Base-by-base conservation (phyloP, 1,140 invertebrate species). In the Oryzaephilus surinamensis region DNA sequence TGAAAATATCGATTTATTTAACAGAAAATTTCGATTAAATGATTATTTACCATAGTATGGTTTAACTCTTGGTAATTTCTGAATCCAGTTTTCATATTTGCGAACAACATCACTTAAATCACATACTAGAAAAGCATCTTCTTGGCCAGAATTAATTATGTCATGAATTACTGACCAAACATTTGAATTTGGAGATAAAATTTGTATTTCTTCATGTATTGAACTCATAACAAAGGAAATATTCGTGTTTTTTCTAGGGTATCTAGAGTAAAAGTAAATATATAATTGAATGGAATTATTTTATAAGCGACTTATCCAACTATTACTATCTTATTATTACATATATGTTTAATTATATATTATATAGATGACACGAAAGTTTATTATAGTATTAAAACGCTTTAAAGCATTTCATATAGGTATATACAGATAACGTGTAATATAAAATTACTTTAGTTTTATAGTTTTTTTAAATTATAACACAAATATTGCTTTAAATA, bases 81-180 rank as follows among this genome's bases (percentile, higher is more conserved):
- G 63, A 38, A 75, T 79, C 93, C 94, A 98, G 27, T 77, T 74
- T 43, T 79, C 72, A 64, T 87, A 81, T 56, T 95, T 88, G 5
- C 75, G 68, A 23, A 93, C 78, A 53, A 98, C 79, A 50, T 92
- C 85, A 30, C 85, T 84, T 33, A 97, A 64, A 64, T 98, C 85
- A 57, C 88, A 81, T 32, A 97, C 77, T 61, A 91, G 96, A 64
- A 98, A 96, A 21, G 94, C 80, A 61, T 96, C 89, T 62, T 94
- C 86, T 60, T 85, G 79, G 24, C 8, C 23, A 10, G 10, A n/a
- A 24, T 24, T 24, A 10, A 10, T 10, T 1, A 4, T 8, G 10
- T 24, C 11, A 24, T 24, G 10, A 24, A 24, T 24, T 7, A 24
- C 8, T 4, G 23, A 46, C 66, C 67, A 69, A n/a, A n/a, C n/a